Conservation (phyloP, 2,113 vertebrate species). For the Fulica atra region DNA sequence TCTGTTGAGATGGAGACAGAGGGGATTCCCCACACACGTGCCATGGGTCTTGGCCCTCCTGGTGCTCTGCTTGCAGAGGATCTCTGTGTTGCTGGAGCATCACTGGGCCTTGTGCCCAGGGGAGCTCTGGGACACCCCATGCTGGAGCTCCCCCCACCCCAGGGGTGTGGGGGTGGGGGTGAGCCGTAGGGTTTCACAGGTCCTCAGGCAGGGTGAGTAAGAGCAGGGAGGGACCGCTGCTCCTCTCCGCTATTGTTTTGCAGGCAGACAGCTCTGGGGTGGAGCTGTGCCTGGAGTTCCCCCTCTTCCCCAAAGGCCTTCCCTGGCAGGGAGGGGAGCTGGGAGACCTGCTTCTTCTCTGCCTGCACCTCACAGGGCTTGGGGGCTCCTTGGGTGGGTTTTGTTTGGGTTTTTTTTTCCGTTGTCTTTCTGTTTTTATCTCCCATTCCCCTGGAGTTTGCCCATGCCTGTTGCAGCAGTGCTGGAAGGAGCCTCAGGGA, state of each 20-base stretch:
- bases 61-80: rapidly evolving
- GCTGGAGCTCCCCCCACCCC: background rate
- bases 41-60: background rate
- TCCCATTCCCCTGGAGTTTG: background rate
- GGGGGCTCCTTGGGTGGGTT: background rate
- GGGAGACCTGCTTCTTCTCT: background rate
- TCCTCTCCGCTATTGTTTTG: conserved; percentile 37
- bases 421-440: background rate
- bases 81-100: background rate
- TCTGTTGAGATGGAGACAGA: background rate
- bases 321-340: background rate
- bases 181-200: background rate
- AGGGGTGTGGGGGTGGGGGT: background rate
- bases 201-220: conserved; percentile 37
- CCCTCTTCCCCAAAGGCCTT: background rate
- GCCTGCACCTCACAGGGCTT: background rate
- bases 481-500: background rate
- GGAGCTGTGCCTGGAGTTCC: conserved; percentile 42
- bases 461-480: background rate
- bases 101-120: rapidly evolving
- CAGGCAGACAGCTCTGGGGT: background rate
- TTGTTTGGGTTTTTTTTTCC: rapidly evolving
- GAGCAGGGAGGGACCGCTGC: conserved; percentile 46
- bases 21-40: conserved; percentile 34
- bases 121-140: background rate